These are phyloP conservation scores for Graptemys geographica DNA, from an alignment of 2,797 vertebrate genomes.

Conservation along the genomic window DNA sequence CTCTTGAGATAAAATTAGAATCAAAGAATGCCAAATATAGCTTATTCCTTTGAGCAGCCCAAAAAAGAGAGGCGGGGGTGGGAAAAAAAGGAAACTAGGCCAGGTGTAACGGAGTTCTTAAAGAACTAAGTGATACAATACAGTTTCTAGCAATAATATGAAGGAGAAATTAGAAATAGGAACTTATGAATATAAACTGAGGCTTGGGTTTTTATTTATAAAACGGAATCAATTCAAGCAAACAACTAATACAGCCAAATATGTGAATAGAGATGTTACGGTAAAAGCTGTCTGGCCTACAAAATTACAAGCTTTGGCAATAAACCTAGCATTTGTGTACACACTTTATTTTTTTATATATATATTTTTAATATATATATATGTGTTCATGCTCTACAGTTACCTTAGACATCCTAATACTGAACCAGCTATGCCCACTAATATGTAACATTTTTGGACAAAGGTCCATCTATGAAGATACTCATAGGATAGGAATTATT, in stretches of 20 bases:
- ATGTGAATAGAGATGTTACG: background rate
- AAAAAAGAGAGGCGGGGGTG: background rate
- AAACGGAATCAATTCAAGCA: background rate
- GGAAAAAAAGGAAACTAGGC: background rate
- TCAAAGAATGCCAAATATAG: background rate
- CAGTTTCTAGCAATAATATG: background rate
- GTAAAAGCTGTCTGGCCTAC: background rate
- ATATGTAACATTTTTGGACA: background rate
- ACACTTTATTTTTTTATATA: too few species aligned
- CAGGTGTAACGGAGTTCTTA: background rate
- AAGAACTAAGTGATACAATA: rapidly evolving
- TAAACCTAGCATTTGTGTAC: background rate
- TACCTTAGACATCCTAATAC: background rate
- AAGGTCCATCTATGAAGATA: background rate
- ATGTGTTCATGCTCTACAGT: background rate
- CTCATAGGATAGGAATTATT: background rate
- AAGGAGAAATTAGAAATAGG: background rate
- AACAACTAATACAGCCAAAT: background rate
- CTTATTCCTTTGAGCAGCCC: background rate
- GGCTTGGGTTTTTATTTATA: background rate
- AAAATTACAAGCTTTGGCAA: background rate
- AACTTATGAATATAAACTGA: background rate
- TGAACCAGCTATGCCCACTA: background rate
- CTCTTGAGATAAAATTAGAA: background rate
- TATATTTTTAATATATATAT: too few species aligned